Base-by-base conservation (phyloP, 1,140 invertebrate genomes). In the Vanessa tameamea region DNA sequence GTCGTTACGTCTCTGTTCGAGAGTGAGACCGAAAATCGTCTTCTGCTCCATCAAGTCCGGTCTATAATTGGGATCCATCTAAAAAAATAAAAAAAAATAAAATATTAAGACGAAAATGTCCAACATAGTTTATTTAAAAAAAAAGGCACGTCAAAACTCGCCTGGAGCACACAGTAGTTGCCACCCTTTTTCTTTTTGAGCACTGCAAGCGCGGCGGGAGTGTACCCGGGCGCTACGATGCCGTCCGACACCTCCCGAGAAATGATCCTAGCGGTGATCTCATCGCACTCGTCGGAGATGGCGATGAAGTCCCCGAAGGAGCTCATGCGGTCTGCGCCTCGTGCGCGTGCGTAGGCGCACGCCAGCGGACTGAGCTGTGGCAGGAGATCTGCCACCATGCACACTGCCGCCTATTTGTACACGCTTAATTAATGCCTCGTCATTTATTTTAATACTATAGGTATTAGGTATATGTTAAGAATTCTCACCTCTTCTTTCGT, bases 291-390 rank as follows among this genome's bases (percentile, higher is more conserved):
- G 85, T 99, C 98, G 0, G 98, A 99, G 0, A 99, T 87, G 13
- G 98, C 98, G 51, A 99, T 95, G 90, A 99, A 99, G 93, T 99
- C 99, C 0, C 99, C 99, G 93, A 99, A 99, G 13, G 98, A 99
- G 7, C 98, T 99, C 99, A 99, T 99, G 68, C 99, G 95, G 91
- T 99, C 99, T 16, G 99, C 98, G 48, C 99, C 98, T 91, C 99
- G 94, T 0, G 99, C 99, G 75, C 98, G 93, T 0, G 98, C 98
- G 93, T 99, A 99, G 2, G 99, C 99, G 13, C 94, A 95, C 0
- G 99, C 98, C n/a, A 99, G 80, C 0, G 98, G 98, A 7, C 97
- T 96, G 61, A 99, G 91, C 65, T 95, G 92, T 26, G 95, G 92
- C 0, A 93, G 85, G 26, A 99, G 83, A 91, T 99, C 98, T 73